Evolutionary conservation across 2,797 vertebrate genomes (phyloP).

Genomic region (Lagodon rhomboides): DNA sequence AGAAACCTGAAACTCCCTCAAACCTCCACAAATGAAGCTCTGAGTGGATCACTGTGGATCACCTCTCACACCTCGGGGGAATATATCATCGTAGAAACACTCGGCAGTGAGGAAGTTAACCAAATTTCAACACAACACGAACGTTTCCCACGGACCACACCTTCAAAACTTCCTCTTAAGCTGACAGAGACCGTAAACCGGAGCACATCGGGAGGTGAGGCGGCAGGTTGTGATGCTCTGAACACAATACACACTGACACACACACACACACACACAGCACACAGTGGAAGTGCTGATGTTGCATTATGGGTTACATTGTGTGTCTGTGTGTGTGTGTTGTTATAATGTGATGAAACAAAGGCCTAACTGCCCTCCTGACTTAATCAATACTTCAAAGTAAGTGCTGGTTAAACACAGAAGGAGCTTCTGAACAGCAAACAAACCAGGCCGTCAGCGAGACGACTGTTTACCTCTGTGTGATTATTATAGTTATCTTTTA

Average conservation of each 20-base stretch:
- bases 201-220: too few relatives aligned
- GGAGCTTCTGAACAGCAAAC: too few relatives aligned
- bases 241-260: neutral
- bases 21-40: neutral
- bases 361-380: neutral
- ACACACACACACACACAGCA: neutral
- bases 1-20: neutral
- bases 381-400: neutral
- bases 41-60: neutral
- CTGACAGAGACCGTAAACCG: too few relatives aligned
- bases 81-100: neutral
- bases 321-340: neutral
- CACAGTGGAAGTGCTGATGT: conserved; percentile 46
- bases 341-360: neutral
- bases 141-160: neutral
- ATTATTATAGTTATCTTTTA: too few relatives aligned
- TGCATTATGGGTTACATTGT: conserved; percentile 7
- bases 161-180: neutral
- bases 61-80: neutral
- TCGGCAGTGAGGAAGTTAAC: neutral
- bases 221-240: neutral
- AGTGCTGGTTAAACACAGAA: neutral
- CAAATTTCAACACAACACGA: neutral
- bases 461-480: too few relatives aligned
- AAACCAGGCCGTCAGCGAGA: too few relatives aligned